Evolutionary conservation across 2,888 invertebrate genomes (phyloP), one percentile per base, ranked within the genome.

Genomic region (Dicyrtoma fusca): DNA sequence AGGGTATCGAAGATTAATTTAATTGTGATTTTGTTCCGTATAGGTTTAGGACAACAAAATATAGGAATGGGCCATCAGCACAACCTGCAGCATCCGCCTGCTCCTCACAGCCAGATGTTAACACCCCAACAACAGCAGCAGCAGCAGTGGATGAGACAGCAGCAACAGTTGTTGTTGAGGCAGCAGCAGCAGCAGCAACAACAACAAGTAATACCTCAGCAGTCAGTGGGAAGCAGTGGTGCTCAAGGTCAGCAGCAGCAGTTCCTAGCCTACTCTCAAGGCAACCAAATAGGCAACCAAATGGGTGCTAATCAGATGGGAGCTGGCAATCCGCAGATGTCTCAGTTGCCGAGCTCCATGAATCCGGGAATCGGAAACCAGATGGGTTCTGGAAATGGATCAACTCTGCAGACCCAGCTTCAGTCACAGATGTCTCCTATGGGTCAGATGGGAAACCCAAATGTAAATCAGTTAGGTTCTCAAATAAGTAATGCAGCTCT

Each of bases 201-300:
- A 71, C 83, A 84, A 76, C 82, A 84, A 80, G 84, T 83, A 74
- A 75, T 76, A 61, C 77, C 80, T 61, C 78, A 81, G 61, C 82
- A 82, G 72, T 80, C 79, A 74, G 84, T 81, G 82, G 81, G 81
- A 76, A 77, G 80, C 76, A 75, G 76, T 78, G 76, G 77, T 77
- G 75, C 79, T 79, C 77, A 81, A 77, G 75, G 81, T 79, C 85
- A 85, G 75, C 85, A 84, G 79, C 84, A 83, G 74, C 83, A 82
- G 74, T 82, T 81, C 82, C 84, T 82, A 71, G 68, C 81, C 47
- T 76, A 78, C 65, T 77, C 81, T 82, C 82, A 82, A 71, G n/a
- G 45, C 23, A 34, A 34, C 79, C 80, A 76, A 74, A 77, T 76
- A n/a, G 76, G 76, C 76, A 79, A 77, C 79, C 80, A 76, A 74